Evolutionary conservation across 2,797 vertebrate genomes (phyloP), one percentile per base, ranked within the genome.

Genomic region (Heterohyrax brucei): DNA sequence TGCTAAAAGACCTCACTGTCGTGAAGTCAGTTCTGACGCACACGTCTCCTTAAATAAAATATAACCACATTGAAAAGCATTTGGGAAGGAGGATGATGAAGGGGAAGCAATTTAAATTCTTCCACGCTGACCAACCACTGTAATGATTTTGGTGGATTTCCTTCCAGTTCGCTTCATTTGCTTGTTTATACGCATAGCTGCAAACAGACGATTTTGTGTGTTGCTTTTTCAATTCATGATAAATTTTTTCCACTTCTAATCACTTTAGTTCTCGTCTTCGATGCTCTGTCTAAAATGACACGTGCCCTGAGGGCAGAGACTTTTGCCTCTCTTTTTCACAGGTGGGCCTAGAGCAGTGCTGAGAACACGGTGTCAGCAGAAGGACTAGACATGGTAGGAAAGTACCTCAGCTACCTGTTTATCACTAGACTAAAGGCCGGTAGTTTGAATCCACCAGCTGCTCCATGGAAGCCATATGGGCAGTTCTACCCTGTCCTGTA

Each of bases 371-470:
- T 28, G 22, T 30, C 30, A 48, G 56, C 9, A 12, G 5, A 22
- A n/a, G 8, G 61, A 56, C 53, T 56, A 56, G 53, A 56, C 53
- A 56, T 14, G 12, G 33, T 30, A 73, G 66, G 66, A 21, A 50
- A 19, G n/a, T 1, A 0, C 22, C 6, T 0, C 14, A 7, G 5
- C 33, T 28, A 19, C 26, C 33, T 14, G 16, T 61, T 1, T 62
- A 7, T 76, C 48, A 9, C 73, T 21, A 61, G 86, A 26, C 39
- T 39, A 39, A 16, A 53, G 50, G 13, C 13, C 5, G 50, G 50
- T 13, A 53, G 50, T 53, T 53, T 13, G 50, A 53, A 53, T 53
- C 50, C 13, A 53, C 50, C 50, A 53, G 50, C 50, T 8, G 50
- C 50, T 53, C 50, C 50, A 8, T 53, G 50, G 13, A 53, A 53